Base-by-base conservation (phyloP, 2,113 vertebrate species). In the Larimichthys crocea region DNA sequence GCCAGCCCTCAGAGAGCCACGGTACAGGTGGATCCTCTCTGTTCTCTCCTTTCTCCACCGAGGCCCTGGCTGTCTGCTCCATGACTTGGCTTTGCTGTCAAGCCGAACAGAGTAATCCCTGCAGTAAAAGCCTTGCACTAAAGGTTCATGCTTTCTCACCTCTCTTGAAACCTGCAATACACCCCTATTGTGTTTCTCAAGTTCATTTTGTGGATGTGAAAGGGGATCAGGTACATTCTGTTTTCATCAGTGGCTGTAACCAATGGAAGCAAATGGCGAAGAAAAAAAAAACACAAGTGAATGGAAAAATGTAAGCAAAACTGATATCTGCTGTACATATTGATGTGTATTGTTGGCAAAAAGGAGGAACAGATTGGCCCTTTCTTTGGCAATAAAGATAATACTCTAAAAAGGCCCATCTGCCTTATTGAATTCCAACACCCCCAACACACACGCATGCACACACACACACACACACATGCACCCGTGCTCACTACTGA, bases 361-460 rank as follows among this genome's bases (percentile, higher is more conserved):
- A 79, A 53, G 61, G 69, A 79, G 76, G 76, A 90, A 88, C 91
- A 94, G 91, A 88, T 90, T 91, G 91, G 74, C 20, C 62, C 79
- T 71, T 86, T 92, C 88, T 92, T 94, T 90, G 72, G 83, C 90
- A 87, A 91, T 92, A 90, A 87, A 84, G 79, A 86, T 91, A 90
- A 91, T 92, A 83, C 80, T 90, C 91, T 92, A 93, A 95, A 94
- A 92, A 92, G 92, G 72, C 76, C 93, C 93, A 94, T 94, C 92
- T 95, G 93, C 80, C 88, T 91, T 88, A 92, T 86, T 94, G 88
- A 91, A 88, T 94, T 91, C 64, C 67, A 75, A 79, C 74, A 73
- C 62, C 57, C 65, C 12, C 55, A 44, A 76, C 29, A 55, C 50
- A 71, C 57, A 65, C 19, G 49, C 31, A 16, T 7, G 35, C 31